These are phyloP conservation scores for Oreochromis aureus DNA, from an alignment of 2,113 vertebrate species.

Conservation along the genomic window DNA sequence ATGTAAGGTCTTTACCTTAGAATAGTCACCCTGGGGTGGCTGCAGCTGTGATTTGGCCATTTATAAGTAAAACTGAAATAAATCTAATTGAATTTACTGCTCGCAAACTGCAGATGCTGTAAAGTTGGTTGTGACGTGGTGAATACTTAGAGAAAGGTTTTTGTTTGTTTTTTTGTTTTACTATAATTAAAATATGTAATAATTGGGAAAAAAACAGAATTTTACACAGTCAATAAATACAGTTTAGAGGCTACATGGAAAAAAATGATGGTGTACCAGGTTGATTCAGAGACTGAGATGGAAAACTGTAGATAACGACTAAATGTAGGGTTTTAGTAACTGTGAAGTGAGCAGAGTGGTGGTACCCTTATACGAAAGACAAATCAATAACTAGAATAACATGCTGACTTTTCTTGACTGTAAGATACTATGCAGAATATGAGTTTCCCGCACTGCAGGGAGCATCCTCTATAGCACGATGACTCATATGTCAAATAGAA, in stretches of 20 bases:
- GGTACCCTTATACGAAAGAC: not conserved
- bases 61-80: not conserved
- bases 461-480: not conserved
- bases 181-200: not conserved
- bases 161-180: not conserved
- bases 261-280: not conserved
- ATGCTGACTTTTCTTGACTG: not conserved
- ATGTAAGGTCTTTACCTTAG: not conserved
- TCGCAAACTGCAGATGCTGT: not conserved
- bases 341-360: not conserved
- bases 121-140: not conserved
- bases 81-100: not conserved
- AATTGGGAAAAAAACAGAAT: not conserved
- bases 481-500: not conserved
- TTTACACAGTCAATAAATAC: not conserved
- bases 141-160: not conserved
- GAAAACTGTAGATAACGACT: not conserved
- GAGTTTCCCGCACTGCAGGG: not conserved
- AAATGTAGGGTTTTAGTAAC: not conserved
- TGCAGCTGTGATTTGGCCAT: not conserved
- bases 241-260: not conserved
- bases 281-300: not conserved
- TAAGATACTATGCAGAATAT: not conserved
- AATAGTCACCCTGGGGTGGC: not conserved
- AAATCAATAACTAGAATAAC: not conserved